These are phyloP conservation scores for Dugesia japonica DNA, from an alignment of 2,888 invertebrate species.

Conservation along the genomic window DNA sequence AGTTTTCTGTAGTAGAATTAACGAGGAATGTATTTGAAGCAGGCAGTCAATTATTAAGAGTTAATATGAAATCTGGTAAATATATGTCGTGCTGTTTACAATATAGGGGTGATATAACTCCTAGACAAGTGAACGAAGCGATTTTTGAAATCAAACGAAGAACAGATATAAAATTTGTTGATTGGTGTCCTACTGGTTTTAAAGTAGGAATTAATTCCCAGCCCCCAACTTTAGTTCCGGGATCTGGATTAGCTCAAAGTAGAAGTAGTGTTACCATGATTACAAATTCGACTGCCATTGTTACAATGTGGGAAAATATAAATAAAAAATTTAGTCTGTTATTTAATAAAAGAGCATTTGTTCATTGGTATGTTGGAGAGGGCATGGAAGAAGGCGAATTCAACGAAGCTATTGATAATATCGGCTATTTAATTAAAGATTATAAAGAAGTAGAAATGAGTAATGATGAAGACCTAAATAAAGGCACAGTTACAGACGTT, in stretches of 20 bases:
- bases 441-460: conserved; percentile 49
- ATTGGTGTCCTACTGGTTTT: conserved; percentile 67
- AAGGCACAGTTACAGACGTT: neutral
- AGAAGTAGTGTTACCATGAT: conserved; percentile 50
- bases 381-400: conserved; percentile 61
- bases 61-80: conserved; percentile 37
- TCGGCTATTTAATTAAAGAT: conserved; percentile 50
- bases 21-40: conserved; percentile 41
- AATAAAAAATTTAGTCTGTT: conserved; percentile 42
- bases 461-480: conserved; percentile 46
- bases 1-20: conserved; percentile 40
- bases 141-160: conserved; percentile 71
- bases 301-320: conserved; percentile 46
- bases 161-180: conserved; percentile 61
- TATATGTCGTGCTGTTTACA: conserved; percentile 38
- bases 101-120: conserved; percentile 37
- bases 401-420: conserved; percentile 69
- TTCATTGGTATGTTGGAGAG: conserved; percentile 50
- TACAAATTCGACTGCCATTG: conserved; percentile 50
- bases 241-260: conserved; percentile 62
- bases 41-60: conserved; percentile 40
- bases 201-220: conserved; percentile 51
- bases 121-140: conserved; percentile 41
- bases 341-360: conserved; percentile 40
- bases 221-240: conserved; percentile 49